Evolutionary conservation across 2,113 vertebrate genomes (phyloP).

Genomic region (Fulmarus glacialis): DNA sequence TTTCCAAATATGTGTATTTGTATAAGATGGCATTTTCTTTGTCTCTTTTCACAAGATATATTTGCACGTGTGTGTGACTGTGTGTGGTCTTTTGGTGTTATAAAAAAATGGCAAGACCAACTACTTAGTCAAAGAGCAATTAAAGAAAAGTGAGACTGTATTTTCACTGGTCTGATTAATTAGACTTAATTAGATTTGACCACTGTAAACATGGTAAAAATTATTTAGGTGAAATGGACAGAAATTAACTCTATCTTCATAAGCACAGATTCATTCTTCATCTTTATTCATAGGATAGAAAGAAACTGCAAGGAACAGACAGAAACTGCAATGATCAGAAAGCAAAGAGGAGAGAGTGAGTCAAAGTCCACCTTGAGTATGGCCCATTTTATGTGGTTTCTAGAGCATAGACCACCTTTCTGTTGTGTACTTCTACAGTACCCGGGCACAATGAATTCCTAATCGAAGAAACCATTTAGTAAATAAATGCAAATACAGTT

Average conservation of each 20-base stretch:
- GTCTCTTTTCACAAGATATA: background rate
- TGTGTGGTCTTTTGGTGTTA: no score
- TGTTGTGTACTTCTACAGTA: background rate
- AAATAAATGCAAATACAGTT: background rate
- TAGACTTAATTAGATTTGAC: background rate
- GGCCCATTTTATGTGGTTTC: no score
- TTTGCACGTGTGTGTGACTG: background rate
- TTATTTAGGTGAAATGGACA: background rate
- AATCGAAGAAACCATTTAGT: background rate
- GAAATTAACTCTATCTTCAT: background rate
- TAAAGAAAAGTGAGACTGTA: background rate
- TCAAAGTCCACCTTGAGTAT: background rate
- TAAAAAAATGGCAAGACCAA: background rate
- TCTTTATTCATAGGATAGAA: background rate
- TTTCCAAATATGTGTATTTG: background rate
- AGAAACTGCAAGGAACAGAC: background rate
- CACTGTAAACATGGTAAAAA: background rate
- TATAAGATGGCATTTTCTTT: background rate
- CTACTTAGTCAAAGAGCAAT: background rate
- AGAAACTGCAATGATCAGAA: background rate
- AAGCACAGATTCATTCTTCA: background rate
- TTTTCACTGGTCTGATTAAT: background rate
- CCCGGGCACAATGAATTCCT: background rate
- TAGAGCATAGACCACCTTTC: background rate
- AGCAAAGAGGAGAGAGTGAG: background rate